phyloP scores from a whole-genome alignment of 2,113 vertebrate species.

The Notothenia coriiceps region DNA sequence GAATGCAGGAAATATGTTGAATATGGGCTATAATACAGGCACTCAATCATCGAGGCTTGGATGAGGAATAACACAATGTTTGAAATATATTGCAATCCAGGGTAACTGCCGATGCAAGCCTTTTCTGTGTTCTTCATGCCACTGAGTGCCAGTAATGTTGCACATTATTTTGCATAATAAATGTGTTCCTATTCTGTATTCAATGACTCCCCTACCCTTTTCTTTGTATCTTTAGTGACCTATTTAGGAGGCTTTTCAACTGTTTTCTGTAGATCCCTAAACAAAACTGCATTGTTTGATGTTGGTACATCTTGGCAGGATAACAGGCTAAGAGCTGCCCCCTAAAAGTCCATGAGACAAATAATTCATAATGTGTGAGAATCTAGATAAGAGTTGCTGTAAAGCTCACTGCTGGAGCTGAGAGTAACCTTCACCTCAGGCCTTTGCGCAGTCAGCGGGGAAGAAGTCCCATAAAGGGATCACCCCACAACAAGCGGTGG shows the following conservation, averaged over 20 bases:
- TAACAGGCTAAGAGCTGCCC: too few species aligned
- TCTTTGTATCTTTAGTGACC: background rate
- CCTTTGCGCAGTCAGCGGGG: too few species aligned
- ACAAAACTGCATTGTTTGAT: too few species aligned
- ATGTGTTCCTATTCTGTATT: background rate
- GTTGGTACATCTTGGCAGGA: too few species aligned
- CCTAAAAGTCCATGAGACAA: too few species aligned
- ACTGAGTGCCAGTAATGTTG: background rate
- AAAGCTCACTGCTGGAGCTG: too few species aligned
- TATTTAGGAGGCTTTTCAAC: background rate
- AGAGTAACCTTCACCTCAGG: too few species aligned
- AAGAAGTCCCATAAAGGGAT: too few species aligned
- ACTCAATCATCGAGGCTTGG: background rate
- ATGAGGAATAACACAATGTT: background rate
- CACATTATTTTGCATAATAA: background rate
- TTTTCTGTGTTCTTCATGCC: background rate
- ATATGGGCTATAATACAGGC: background rate
- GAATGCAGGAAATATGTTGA: background rate
- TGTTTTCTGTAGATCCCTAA: background rate
- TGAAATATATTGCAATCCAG: background rate
- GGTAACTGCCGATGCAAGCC: background rate
- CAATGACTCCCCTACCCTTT: background rate
- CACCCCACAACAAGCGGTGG: too few species aligned
- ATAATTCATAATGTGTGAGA: too few species aligned
- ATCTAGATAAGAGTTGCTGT: too few species aligned